Base-by-base conservation (phyloP, 2,888 invertebrate species). In the Limnephilus auricula region DNA sequence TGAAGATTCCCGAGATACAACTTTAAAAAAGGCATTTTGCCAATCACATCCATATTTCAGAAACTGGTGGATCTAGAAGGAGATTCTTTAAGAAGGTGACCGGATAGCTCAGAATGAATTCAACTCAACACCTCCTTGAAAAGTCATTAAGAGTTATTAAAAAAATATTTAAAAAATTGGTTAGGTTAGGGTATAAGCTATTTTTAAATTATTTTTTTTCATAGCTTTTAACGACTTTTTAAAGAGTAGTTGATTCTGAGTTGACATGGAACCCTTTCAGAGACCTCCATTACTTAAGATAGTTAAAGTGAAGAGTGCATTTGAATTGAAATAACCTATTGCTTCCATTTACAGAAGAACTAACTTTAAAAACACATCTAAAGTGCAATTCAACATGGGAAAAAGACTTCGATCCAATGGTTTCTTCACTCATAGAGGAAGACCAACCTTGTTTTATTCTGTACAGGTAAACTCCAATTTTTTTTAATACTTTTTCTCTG, bases 391-490 rank as follows among this genome's bases (percentile, higher is more conserved):
- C 97, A 92, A 96, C 97, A 93, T 99, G 98, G 98, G 98, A 98
- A 93, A 97, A 97, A 93, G 98, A 98, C 94, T 99, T 97, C 94
- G 98, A 98, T 94, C 97, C 97, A 94, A 96, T 97, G 94, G 96
- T 99, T 87, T 95, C 96, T 86, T 96, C 97, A 0, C 94, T 98
- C 92, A 95, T 98, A 89, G 97, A 98, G 93, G 97, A 97, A 94
- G 97, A 97, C 94, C 97, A 98, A 94, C 99, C 99, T 34, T 98
- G 99, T 94, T 99, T 99, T 94, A 97, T 99, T 93, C 96, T 99
- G 90, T 99, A 97, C 94, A 97, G 98, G 97, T 97, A 95, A 93
- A 65, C 65, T 65, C 65, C 9, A 65, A 65, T 65, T 65, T 65
- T 65, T 65, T 25, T n/a, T 25, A 65, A 6, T 65, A 65, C 25